Evolutionary conservation across 2,888 invertebrate genomes (phyloP).

Genomic region (Himalopsyche japonica): DNA sequence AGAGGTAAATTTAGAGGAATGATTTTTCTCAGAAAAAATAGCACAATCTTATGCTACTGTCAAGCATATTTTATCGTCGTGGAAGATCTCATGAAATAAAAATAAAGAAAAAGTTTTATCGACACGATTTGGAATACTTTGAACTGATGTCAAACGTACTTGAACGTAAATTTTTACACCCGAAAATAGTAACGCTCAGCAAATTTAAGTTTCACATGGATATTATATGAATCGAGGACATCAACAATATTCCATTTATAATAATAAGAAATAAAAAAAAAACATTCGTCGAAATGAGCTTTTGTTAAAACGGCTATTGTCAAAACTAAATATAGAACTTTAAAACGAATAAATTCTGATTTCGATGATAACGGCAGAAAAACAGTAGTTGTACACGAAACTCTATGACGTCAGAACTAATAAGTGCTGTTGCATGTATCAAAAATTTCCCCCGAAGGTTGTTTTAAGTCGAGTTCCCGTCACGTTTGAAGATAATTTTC

Average conservation of each 20-base stretch:
- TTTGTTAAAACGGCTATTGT: neutral
- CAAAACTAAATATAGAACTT: slow-evolving; percentile 17
- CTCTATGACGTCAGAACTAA: slow-evolving; percentile 25
- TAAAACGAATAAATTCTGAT: slow-evolving; percentile 19
- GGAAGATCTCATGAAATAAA: too few relatives aligned
- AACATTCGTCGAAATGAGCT: neutral
- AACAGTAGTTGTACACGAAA: slow-evolving; percentile 21
- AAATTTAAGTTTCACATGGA: too few relatives aligned
- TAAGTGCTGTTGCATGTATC: slow-evolving; percentile 26
- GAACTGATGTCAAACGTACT: too few relatives aligned
- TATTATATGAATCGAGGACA: too few relatives aligned
- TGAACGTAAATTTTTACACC: too few relatives aligned
- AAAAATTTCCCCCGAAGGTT: slow-evolving; percentile 14
- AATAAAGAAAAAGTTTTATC: too few relatives aligned
- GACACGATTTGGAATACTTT: too few relatives aligned
- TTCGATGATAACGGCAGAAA: slow-evolving; percentile 24
- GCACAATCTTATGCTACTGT: too few relatives aligned
- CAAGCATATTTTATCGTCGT: too few relatives aligned
- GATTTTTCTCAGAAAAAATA: too few relatives aligned
- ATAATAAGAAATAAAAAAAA: neutral
- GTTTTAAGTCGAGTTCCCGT: neutral
- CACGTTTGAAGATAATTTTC: slow-evolving; percentile 19
- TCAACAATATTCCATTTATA: neutral
- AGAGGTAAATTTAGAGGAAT: too few relatives aligned
- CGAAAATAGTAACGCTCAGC: too few relatives aligned